phyloP scores from a whole-genome alignment of 2,888 invertebrate species.

The Pycnomerus fuliginosus region DNA sequence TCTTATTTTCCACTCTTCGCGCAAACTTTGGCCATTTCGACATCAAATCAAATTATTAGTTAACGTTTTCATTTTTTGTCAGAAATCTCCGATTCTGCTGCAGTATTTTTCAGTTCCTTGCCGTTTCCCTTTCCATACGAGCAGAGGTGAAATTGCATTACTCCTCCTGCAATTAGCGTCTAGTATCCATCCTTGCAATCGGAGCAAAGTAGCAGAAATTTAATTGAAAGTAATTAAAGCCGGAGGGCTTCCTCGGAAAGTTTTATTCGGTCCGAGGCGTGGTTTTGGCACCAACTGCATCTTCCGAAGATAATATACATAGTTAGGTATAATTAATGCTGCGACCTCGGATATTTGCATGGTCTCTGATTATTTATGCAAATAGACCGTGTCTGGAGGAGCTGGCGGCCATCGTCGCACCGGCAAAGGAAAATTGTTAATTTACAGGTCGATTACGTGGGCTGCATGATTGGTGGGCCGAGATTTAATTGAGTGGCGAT shows the following conservation, averaged over 20 bases:
- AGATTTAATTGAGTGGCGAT: slow-evolving; percentile 19
- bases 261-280: slow-evolving; percentile 33
- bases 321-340: slow-evolving; percentile 53
- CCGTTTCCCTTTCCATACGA: too few species aligned
- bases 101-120: too few species aligned
- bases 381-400: slow-evolving; percentile 48
- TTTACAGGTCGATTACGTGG: slow-evolving; percentile 46
- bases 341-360: slow-evolving; percentile 52
- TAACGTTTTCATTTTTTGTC: too few species aligned
- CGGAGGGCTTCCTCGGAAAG: slow-evolving; percentile 36
- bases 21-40: too few species aligned
- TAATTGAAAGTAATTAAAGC: slow-evolving; percentile 53
- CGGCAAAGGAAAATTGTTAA: slow-evolving; percentile 51
- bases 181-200: too few species aligned
- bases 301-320: slow-evolving; percentile 46
- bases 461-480: slow-evolving; percentile 40
- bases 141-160: too few species aligned
- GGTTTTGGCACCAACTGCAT: slow-evolving; percentile 44
- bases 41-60: too few species aligned
- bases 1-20: too few species aligned
- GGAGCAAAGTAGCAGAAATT: slow-evolving; percentile 41
- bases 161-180: slow-evolving; percentile 1
- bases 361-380: slow-evolving; percentile 54
- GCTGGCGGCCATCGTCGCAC: slow-evolving; percentile 39
- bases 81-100: too few species aligned